Conservation (phyloP, 2,797 vertebrate species). For the Phoeniculus purpureus region DNA sequence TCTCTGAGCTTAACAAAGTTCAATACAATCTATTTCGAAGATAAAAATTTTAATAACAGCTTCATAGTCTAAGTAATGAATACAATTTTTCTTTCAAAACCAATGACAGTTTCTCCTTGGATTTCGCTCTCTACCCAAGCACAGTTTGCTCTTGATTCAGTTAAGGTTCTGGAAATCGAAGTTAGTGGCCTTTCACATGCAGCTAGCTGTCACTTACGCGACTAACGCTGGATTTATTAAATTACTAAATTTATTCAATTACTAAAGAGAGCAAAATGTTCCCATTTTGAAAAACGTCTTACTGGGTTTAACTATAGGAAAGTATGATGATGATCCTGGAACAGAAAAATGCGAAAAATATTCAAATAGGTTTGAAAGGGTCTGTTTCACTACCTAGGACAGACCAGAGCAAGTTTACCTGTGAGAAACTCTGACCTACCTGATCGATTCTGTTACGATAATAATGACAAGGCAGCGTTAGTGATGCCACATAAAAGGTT, state of each 20-base stretch:
- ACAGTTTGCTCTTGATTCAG: background rate
- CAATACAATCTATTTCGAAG: background rate
- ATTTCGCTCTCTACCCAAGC: background rate
- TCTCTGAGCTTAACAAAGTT: background rate
- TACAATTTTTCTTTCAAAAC: background rate
- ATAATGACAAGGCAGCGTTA: background rate
- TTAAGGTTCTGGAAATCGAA: background rate
- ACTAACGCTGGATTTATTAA: background rate
- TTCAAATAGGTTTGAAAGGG: background rate
- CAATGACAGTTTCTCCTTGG: background rate
- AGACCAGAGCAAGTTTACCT: background rate
- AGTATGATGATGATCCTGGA: background rate
- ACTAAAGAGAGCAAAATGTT: background rate
- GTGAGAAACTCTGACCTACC: background rate
- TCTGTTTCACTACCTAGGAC: background rate
- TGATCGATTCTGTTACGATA: background rate
- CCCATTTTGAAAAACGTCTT: background rate
- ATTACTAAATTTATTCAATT: background rate
- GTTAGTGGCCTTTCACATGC: background rate
- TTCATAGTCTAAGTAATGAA: background rate
- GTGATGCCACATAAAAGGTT: background rate
- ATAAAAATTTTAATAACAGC: background rate
- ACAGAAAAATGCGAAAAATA: background rate
- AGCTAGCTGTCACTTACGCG: background rate
- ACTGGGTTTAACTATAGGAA: background rate